Evolutionary conservation across 2,113 vertebrate genomes (phyloP).

Genomic region (Podilymbus podiceps): DNA sequence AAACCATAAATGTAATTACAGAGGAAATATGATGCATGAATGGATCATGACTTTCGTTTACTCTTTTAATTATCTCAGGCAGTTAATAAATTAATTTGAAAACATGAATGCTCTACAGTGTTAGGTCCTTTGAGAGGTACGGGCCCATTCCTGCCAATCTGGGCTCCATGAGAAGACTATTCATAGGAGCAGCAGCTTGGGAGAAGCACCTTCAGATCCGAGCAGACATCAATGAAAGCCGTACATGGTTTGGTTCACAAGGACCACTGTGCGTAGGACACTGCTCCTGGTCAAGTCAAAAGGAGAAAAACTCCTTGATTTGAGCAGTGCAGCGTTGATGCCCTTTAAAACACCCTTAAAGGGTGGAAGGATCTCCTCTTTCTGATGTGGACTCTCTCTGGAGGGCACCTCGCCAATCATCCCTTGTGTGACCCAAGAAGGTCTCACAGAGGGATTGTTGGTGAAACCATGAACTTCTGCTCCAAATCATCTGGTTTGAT

Average conservation of each 20-base stretch:
- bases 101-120: conserved; percentile 6
- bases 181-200: neutral
- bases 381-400: neutral
- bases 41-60: neutral
- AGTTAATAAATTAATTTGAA: conserved; percentile 22
- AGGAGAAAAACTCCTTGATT: neutral
- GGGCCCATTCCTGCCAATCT: neutral
- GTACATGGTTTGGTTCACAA: neutral
- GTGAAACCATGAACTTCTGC: neutral
- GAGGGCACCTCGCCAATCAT: neutral
- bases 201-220: neutral
- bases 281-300: neutral
- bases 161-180: neutral
- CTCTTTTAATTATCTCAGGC: conserved; percentile 22
- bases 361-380: neutral
- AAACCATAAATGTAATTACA: conserved; percentile 9
- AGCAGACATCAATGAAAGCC: neutral
- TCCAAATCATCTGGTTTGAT: neutral
- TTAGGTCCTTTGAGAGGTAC: neutral
- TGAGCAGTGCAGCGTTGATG: neutral
- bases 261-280: neutral
- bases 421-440: neutral
- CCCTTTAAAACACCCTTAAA: neutral
- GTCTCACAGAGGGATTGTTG: neutral
- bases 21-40: neutral